Evolutionary conservation across 2,113 vertebrate species (phyloP), one percentile per base, ranked within the genome.

Genomic region (Prionailurus viverrinus): DNA sequence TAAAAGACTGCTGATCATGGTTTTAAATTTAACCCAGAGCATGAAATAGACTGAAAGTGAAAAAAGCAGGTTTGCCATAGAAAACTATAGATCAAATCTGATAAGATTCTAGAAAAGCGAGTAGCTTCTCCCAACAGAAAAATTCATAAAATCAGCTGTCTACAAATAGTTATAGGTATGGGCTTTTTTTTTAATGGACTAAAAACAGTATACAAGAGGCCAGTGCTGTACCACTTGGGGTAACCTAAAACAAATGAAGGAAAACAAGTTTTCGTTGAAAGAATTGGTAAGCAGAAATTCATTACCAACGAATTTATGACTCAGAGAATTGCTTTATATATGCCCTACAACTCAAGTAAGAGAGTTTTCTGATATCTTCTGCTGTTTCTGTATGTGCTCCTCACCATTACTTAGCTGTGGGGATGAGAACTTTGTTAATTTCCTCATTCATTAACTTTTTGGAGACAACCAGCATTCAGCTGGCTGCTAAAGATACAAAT

Each of bases 261-360:
- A 82, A 95, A 97, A 78, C 11, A 78, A 84, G n/a, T 96, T 79
- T 66, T 88, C 41, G 63, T 94, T 36, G 84, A 31, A 4, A 96
- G 33, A 83, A 83, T 4, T 41, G 11, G 51, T 45, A n/a, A 21
- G 18, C 10, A 41, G 84, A 80, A 90, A 94, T 63, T 87, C 86
- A 83, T 68, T 87, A 76, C 4, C 27, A 94, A 69, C 3, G 89
- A 89, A 71, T 65, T 23, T 58, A 80, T 69, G 73, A 91, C 78
- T 45, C 80, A 66, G 31, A 94, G 71, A 88, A 69, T 7, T 95
- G 31, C 10, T 69, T 89, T 66, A 63, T 21, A 1, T 12, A 84
- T 93, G 55, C 39, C 39, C n/a, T 27, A 58, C 21, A 79, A 86
- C 16, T 71, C 81, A 85, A 27, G 45, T 71, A 92, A 83, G 48